phyloP scores from a whole-genome alignment of 2,797 vertebrate species.

The Falco rusticolus region DNA sequence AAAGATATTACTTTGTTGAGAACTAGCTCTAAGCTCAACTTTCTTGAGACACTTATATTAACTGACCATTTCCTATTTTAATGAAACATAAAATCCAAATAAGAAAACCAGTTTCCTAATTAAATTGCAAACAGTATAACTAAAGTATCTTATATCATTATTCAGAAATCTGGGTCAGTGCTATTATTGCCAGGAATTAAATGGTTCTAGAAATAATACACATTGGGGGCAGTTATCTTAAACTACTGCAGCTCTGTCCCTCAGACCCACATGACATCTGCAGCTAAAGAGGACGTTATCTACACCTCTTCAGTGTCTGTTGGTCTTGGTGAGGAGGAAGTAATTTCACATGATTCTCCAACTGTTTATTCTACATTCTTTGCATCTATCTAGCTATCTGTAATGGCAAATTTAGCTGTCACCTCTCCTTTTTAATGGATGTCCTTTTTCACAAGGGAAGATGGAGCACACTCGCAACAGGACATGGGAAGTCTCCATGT shows the following conservation, averaged over 20 bases:
- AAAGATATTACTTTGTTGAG: not conserved
- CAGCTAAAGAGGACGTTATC: not conserved
- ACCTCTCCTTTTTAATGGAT: not conserved
- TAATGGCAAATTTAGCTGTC: not conserved
- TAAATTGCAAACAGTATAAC: not conserved
- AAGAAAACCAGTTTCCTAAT: not conserved
- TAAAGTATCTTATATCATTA: not conserved
- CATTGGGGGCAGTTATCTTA: not conserved
- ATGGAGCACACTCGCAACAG: not conserved
- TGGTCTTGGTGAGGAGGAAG: not conserved
- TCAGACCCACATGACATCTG: accelerated
- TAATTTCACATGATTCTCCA: not conserved
- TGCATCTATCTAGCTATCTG: not conserved
- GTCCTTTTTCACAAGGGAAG: not conserved
- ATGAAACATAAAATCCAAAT: not conserved
- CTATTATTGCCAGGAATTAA: not conserved
- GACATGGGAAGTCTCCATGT: not conserved
- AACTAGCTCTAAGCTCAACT: not conserved
- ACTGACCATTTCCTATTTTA: not conserved
- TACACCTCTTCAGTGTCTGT: not conserved
- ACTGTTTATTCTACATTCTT: not conserved
- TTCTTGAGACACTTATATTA: not conserved
- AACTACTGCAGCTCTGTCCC: not conserved
- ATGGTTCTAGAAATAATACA: not conserved
- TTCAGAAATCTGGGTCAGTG: not conserved